Percentiles rank a stretch among this genome's conserved stretches.
Evolutionary conservation across 2,888 invertebrate genomes (phyloP).

Genomic region (Epinotia brunnichana): DNA sequence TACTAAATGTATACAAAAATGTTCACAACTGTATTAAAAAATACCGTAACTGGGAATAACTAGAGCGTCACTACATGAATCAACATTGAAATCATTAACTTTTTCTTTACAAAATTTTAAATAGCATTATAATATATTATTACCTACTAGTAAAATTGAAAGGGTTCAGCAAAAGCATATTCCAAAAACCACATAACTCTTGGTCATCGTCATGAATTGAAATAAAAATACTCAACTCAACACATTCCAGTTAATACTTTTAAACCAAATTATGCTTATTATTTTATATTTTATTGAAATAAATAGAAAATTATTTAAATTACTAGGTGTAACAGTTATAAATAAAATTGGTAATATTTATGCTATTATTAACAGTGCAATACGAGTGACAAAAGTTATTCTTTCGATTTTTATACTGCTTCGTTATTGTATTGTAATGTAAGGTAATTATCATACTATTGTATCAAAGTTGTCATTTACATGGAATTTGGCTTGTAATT

Average conservation of each 20-base stretch:
- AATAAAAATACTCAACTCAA: conserved; percentile 51
- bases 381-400: conserved; percentile 73
- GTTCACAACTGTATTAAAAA: not conserved
- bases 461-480: conserved; percentile 78
- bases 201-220: conserved; percentile 43
- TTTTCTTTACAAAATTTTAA: too few species aligned
- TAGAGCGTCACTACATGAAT: not conserved
- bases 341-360: conserved; percentile 67
- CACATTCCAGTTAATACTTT: conserved; percentile 48
- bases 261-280: conserved; percentile 35
- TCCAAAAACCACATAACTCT: not conserved
- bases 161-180: not conserved
- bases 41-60: not conserved
- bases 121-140: too few species aligned
- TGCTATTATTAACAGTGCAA: conserved; percentile 78
- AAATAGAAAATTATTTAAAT: conserved; percentile 42
- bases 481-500: conserved; percentile 75
- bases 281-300: conserved; percentile 40
- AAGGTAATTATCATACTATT: conserved; percentile 72
- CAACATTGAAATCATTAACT: too few species aligned
- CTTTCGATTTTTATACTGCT: conserved; percentile 68
- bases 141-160: not conserved
- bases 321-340: conserved; percentile 40
- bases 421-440: conserved; percentile 68
- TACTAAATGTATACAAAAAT: conserved; percentile 28